Conservation (phyloP, 2,797 vertebrate species). For the Channallabes apus region DNA sequence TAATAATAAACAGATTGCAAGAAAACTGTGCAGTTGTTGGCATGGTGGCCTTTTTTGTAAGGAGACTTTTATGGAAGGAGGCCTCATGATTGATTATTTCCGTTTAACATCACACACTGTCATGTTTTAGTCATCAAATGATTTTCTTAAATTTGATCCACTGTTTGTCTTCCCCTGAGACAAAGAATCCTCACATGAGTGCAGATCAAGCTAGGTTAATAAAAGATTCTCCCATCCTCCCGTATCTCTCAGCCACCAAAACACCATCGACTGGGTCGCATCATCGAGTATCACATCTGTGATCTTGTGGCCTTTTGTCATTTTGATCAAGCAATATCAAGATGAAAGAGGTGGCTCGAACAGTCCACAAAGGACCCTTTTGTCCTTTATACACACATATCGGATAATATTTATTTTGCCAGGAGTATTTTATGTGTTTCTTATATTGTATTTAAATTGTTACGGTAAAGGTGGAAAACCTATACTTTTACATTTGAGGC, state of each 20-base stretch:
- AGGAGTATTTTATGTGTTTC: background rate
- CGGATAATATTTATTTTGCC: background rate
- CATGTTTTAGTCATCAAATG: background rate
- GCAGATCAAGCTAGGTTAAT: background rate
- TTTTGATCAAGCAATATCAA: conserved; percentile 24
- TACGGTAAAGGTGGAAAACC: background rate
- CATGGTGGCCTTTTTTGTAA: no score
- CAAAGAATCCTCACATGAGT: background rate
- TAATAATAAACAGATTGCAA: no score
- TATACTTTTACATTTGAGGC: no score
- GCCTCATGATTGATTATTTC: background rate
- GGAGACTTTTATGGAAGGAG: no score
- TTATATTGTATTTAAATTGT: background rate
- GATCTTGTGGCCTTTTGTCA: conserved; percentile 18
- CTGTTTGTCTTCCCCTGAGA: background rate
- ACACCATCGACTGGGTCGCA: background rate
- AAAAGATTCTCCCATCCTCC: background rate
- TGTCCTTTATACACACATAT: conserved; percentile 14
- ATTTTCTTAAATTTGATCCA: background rate
- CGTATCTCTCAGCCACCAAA: background rate
- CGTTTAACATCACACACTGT: background rate
- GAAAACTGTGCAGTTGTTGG: no score
- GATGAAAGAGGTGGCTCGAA: conserved; percentile 25
- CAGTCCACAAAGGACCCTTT: conserved; percentile 10
- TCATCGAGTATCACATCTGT: conserved; percentile 3